Base-by-base conservation (phyloP, 2,888 invertebrate genomes). In the Linnaemya vulpina region DNA sequence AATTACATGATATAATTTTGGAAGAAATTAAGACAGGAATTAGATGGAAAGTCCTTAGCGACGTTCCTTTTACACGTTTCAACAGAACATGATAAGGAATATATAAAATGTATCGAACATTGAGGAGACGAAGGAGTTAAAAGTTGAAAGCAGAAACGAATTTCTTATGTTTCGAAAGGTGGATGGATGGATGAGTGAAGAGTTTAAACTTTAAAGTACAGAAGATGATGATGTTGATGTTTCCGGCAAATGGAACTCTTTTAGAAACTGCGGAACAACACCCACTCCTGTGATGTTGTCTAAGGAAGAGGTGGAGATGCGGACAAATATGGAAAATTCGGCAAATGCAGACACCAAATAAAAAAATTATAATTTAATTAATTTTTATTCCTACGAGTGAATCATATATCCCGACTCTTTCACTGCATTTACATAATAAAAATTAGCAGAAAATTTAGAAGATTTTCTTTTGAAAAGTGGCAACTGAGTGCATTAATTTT, bases 1-100 rank as follows among this genome's bases (percentile, higher is more conserved):
- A 87, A 87, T 85, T 82, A 85, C 82, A 86, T 71, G 76, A 68
- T 83, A 63, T 68, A 77, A 84, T 68, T 84, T 58, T 73, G 70
- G 83, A 83, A 46, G 25, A 49, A 80, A 65, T 71, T 65, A 63
- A 51, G 38, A 53, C 20, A 40, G 22, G 25, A 70, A 49, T 78
- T n/a, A 62, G 40, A 46, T 25, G 20, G 43, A 55, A 35, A 22
- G 40, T 20, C 25, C 40, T 11, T 11, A 71, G 30, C 43, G 40
- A 25, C 55, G 43, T 71, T 71, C 9, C n/a, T n/a, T 30, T 43
- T 58, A n/a, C 8, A 46, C 7, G 30, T 67, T 49, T n/a, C 1
- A 10, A 55, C 17, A 70, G 38, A 22, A 8, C 8, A 25, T 7
- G 9, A 70, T 40, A 30, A 30, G 46, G 20, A 58, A 22, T 38